A percentile compares a stretch with the other conserved stretches of the same genome.
phyloP scores from a whole-genome alignment of 2,797 vertebrate genomes.

The Neomorphus geoffroyi region DNA sequence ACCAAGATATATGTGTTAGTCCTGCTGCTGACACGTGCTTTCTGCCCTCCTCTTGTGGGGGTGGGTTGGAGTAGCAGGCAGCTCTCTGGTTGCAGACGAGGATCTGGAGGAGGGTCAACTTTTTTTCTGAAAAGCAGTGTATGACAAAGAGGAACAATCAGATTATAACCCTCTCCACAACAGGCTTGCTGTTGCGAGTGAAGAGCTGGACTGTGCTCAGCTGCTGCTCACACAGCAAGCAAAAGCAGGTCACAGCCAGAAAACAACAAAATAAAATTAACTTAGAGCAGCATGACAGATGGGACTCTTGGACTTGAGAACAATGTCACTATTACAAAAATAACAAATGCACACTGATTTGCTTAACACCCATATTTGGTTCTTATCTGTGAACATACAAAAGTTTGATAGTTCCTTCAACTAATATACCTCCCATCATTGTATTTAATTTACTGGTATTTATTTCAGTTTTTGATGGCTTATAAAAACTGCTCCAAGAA shows the following conservation, averaged over 20 bases:
- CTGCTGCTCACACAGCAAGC: background rate
- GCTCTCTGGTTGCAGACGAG: conserved; percentile 89
- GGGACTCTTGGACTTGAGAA: background rate
- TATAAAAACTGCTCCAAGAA: background rate
- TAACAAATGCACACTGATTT: background rate
- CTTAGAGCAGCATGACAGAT: background rate
- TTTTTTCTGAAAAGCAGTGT: conserved; percentile 77
- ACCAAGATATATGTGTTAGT: conserved; percentile 94
- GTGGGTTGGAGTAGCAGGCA: conserved; percentile 90
- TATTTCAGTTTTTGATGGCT: background rate
- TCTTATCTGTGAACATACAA: background rate
- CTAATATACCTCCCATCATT: background rate
- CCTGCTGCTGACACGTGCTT: conserved; percentile 85
- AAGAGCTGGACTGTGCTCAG: background rate
- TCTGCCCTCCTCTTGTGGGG: conserved; percentile 87
- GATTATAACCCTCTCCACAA: background rate
- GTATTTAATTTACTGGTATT: background rate
- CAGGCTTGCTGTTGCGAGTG: background rate
- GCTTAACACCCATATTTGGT: background rate
- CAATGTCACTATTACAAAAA: background rate
- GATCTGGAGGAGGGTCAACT: conserved; percentile 79
- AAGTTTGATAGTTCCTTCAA: background rate
- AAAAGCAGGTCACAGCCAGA: background rate
- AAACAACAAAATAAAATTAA: background rate
- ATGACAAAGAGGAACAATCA: background rate